These are phyloP conservation scores for Byasa hedistus DNA, from an alignment of 2,888 invertebrate genomes.

Conservation along the genomic window DNA sequence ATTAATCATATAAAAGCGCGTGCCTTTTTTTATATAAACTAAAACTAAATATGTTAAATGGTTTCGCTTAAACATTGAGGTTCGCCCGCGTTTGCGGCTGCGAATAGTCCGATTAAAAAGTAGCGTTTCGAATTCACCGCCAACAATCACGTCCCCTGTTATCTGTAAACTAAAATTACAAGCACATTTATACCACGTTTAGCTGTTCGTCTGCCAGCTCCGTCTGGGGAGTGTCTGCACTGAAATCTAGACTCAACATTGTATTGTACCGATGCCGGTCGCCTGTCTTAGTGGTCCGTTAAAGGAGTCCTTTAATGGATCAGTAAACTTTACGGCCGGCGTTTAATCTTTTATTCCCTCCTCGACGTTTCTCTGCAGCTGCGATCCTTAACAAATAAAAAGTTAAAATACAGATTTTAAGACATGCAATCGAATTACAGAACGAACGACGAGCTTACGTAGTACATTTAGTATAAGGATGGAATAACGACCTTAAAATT, in stretches of 20 bases:
- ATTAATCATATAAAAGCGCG: not conserved
- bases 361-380: not conserved
- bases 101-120: slow-evolving; percentile 17
- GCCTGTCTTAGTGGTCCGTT: slow-evolving; percentile 15
- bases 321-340: not conserved
- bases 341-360: not conserved
- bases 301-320: slow-evolving; percentile 13
- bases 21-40: too few relatives aligned
- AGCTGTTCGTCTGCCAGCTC: slow-evolving; percentile 26
- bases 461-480: slow-evolving; percentile 7
- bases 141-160: slow-evolving; percentile 15
- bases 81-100: slow-evolving; percentile 12
- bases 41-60: too few relatives aligned
- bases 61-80: not conserved
- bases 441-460: not conserved
- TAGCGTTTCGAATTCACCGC: slow-evolving; percentile 20
- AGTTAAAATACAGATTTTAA: not conserved
- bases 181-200: slow-evolving; percentile 28
- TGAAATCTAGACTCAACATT: slow-evolving; percentile 18
- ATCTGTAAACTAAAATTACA: slow-evolving; percentile 29
- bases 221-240: slow-evolving; percentile 9
- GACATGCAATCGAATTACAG: not conserved
- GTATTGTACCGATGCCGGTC: not conserved
- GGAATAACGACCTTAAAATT: too few relatives aligned
- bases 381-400: not conserved